These are phyloP conservation scores for Sebastolobus altivelis DNA, from an alignment of 2,797 vertebrate species.

Conservation along the genomic window DNA sequence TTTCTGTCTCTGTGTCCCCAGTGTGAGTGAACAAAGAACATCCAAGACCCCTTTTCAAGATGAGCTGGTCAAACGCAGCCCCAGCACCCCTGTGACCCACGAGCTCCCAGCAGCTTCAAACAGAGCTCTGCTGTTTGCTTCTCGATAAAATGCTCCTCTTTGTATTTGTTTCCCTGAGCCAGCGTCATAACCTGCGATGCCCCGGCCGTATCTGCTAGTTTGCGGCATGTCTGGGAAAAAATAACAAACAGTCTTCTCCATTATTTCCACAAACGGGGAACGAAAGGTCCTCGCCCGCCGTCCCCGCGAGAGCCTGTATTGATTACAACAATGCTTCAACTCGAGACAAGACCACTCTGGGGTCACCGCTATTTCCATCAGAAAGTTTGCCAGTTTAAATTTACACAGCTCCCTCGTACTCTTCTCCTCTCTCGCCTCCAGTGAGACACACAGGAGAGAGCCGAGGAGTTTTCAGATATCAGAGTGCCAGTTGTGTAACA, in stretches of 20 bases:
- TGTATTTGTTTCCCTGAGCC: slow-evolving; percentile 83
- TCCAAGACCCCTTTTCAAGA: slow-evolving; percentile 79
- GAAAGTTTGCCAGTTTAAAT: slow-evolving; percentile 90
- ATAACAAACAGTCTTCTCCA: slow-evolving; percentile 87
- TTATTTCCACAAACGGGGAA: slow-evolving; percentile 87
- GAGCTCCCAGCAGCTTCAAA: slow-evolving; percentile 79
- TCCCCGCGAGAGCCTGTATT: slow-evolving; percentile 86
- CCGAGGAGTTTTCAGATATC: slow-evolving; percentile 81
- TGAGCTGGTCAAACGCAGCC: slow-evolving; percentile 81
- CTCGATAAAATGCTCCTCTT: slow-evolving; percentile 82
- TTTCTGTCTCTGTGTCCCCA: slow-evolving; percentile 59
- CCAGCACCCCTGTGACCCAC: slow-evolving; percentile 71
- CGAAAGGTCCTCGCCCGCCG: slow-evolving; percentile 86
- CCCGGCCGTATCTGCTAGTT: slow-evolving; percentile 85
- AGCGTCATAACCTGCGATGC: slow-evolving; percentile 84
- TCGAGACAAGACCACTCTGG: slow-evolving; percentile 85
- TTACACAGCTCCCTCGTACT: slow-evolving; percentile 81
- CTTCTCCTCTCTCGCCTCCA: slow-evolving; percentile 79
- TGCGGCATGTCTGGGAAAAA: slow-evolving; percentile 85
- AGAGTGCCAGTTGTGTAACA: slow-evolving; percentile 85
- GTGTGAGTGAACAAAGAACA: slow-evolving; percentile 76
- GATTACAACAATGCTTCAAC: slow-evolving; percentile 89
- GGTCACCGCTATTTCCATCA: slow-evolving; percentile 88
- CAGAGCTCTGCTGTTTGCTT: slow-evolving; percentile 78
- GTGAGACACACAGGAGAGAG: slow-evolving; percentile 79